These are phyloP conservation scores for Cyclophora punctaria DNA, from an alignment of 2,888 invertebrate genomes.

Conservation along the genomic window DNA sequence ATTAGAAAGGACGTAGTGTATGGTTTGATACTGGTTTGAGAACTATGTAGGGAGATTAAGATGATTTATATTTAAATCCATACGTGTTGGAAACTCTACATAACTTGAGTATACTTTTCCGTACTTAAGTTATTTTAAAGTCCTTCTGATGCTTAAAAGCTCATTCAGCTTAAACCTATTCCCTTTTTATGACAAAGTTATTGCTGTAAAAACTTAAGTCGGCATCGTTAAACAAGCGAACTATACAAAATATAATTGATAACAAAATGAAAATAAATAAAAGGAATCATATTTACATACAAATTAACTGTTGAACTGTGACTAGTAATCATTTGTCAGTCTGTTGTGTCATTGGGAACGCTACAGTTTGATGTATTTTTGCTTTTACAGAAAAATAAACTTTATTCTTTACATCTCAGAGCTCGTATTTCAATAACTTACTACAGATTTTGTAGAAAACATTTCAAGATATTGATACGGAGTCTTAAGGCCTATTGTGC, in stretches of 20 bases:
- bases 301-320: constrained; percentile 66
- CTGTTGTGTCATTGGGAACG: constrained; percentile 59
- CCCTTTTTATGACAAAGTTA: no score
- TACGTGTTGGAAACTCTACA: no score
- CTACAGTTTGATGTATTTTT: constrained; percentile 27
- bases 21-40: no score
- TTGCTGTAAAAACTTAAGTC: no score
- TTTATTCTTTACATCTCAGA: constrained; percentile 28
- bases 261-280: constrained; percentile 23
- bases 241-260: constrained; percentile 8
- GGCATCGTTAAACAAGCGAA: constrained; percentile 18
- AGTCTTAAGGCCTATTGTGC: constrained; percentile 24
- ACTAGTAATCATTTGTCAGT: constrained; percentile 67
- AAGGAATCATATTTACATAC: constrained; percentile 56
- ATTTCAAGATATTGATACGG: constrained; percentile 4
- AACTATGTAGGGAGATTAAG: no score
- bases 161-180: not conserved
- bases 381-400: constrained; percentile 28
- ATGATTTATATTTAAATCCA: no score
- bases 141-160: constrained; percentile 7
- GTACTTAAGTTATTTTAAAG: no score
- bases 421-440: constrained; percentile 32
- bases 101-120: no score
- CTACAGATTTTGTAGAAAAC: no score
- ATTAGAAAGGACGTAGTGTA: no score